Evolutionary conservation across 2,888 invertebrate genomes (phyloP).

Genomic region (Apodemia hepburni): DNA sequence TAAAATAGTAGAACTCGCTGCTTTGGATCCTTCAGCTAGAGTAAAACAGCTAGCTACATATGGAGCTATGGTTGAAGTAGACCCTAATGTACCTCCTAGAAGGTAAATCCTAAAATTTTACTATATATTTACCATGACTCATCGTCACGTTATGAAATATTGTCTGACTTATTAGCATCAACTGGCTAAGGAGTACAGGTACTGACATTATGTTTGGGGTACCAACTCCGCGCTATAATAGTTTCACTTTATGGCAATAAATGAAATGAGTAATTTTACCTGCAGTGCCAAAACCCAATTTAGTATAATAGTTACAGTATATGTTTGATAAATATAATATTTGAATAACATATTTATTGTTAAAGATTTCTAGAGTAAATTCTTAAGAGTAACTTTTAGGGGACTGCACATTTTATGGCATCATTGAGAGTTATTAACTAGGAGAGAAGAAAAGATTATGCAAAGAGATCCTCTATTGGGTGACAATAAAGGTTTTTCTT

Average conservation of each 20-base stretch:
- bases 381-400: too few species aligned
- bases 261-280: too few species aligned
- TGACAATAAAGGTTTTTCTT: too few species aligned
- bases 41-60: conserved; percentile 84
- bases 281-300: neutral
- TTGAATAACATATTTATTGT: too few species aligned
- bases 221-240: neutral
- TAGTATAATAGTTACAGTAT: neutral
- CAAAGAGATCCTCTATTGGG: too few species aligned
- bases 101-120: conserved; percentile 74
- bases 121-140: conserved; percentile 15
- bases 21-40: conserved; percentile 83
- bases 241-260: neutral
- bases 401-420: too few species aligned
- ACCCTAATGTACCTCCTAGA: conserved; percentile 86
- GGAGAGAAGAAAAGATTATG: too few species aligned
- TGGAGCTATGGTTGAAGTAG: conserved; percentile 86
- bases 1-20: conserved; percentile 52
- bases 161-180: neutral
- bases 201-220: neutral
- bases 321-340: too few species aligned
- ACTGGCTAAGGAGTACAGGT: neutral
- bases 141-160: neutral
- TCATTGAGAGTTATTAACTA: too few species aligned
- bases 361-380: too few species aligned